Evolutionary conservation across 2,113 vertebrate genomes (phyloP).

Genomic region (Phyllopteryx taeniolatus): DNA sequence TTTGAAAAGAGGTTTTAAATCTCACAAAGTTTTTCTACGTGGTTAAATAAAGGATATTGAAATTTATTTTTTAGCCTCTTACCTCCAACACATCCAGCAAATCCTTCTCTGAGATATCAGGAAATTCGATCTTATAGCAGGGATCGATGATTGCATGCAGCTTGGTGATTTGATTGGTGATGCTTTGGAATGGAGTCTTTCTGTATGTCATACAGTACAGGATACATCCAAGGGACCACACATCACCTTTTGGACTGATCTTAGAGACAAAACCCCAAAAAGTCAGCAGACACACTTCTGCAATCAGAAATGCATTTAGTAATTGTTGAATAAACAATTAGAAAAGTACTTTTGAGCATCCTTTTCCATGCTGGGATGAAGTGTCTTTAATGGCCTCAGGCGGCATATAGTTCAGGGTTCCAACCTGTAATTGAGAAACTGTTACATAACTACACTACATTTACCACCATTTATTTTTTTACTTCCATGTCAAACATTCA

Average conservation of each 20-base stretch:
- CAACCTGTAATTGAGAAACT: slow-evolving; percentile 74
- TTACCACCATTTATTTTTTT: not conserved
- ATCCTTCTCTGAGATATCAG: slow-evolving; percentile 89
- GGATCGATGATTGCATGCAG: slow-evolving; percentile 91
- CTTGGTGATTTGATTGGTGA: slow-evolving; percentile 90
- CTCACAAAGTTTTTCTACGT: too few relatives aligned
- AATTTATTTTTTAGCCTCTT: slow-evolving; percentile 11
- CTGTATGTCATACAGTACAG: slow-evolving; percentile 96
- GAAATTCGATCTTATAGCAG: slow-evolving; percentile 84
- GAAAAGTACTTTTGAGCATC: slow-evolving; percentile 83
- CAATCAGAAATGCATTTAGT: not conserved
- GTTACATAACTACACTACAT: slow-evolving; percentile 1
- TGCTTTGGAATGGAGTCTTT: slow-evolving; percentile 93
- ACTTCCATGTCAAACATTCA: not conserved
- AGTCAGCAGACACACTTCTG: not conserved
- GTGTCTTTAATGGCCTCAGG: slow-evolving; percentile 95
- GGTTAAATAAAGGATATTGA: not conserved
- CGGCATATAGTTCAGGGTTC: slow-evolving; percentile 96
- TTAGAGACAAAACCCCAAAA: slow-evolving; percentile 40
- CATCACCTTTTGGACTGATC: slow-evolving; percentile 95
- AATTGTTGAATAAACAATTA: not conserved
- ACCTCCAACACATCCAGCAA: slow-evolving; percentile 93
- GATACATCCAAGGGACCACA: slow-evolving; percentile 97
- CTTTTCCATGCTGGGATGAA: slow-evolving; percentile 82
- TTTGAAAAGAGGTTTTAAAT: too few relatives aligned